Percentiles rank a stretch among this genome's conserved stretches.
These are phyloP conservation scores for Pollachius pollachius DNA, from an alignment of 2,113 vertebrate genomes.

Conservation along the genomic window DNA sequence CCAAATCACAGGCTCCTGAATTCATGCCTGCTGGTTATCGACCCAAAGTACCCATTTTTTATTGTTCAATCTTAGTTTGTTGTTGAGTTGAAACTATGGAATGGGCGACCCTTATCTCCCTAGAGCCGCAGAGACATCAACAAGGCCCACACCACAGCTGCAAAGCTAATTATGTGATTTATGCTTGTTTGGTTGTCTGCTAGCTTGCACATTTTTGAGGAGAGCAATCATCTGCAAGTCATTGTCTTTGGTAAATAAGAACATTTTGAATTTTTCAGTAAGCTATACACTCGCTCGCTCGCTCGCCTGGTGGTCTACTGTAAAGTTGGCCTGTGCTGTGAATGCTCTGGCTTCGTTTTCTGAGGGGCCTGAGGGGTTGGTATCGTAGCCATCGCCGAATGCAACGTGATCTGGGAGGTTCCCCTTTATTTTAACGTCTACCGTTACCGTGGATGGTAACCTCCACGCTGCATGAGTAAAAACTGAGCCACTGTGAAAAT, in stretches of 20 bases:
- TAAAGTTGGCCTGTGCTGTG: constrained; percentile 25
- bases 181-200: constrained; percentile 64
- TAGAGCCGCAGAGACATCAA: constrained; percentile 62
- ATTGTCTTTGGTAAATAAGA: constrained; percentile 67
- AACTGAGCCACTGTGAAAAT: neutral
- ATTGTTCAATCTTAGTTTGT: constrained; percentile 56
- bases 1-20: constrained; percentile 14
- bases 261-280: constrained; percentile 46
- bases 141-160: constrained; percentile 57
- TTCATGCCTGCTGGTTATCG: constrained; percentile 42
- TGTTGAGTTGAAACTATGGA: constrained; percentile 58
- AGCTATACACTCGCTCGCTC: constrained; percentile 38
- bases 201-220: constrained; percentile 68
- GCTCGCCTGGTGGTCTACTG: constrained; percentile 45
- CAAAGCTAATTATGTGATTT: constrained; percentile 69
- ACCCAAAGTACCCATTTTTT: constrained; percentile 56
- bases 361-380: constrained; percentile 35
- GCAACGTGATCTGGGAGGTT: constrained; percentile 37
- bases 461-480: constrained; percentile 11
- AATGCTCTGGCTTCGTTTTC: constrained; percentile 37
- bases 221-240: constrained; percentile 67
- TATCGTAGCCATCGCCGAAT: constrained; percentile 39
- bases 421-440: constrained; percentile 4
- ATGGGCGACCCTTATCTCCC: constrained; percentile 61
- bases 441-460: constrained; percentile 14